Percentiles rank a stretch among this genome's conserved stretches.
phyloP scores from a whole-genome alignment of 2,888 invertebrate genomes.

The Eurytoma californica region DNA sequence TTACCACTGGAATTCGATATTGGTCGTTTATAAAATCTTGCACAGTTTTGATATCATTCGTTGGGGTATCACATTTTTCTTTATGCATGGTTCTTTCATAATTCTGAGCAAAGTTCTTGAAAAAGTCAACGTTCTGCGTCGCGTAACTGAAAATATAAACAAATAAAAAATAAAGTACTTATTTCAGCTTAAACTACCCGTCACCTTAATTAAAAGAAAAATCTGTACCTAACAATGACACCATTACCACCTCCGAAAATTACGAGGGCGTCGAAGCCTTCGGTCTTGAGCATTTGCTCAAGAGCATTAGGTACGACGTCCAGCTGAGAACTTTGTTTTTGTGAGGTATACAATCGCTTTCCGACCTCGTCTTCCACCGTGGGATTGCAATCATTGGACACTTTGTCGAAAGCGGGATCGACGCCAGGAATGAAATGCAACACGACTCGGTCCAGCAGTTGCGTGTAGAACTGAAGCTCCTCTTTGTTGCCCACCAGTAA shows the following conservation, averaged over 20 bases:
- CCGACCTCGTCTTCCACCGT: slow-evolving; percentile 80
- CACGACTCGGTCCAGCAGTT: slow-evolving; percentile 83
- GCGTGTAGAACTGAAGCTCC: slow-evolving; percentile 81
- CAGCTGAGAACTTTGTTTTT: slow-evolving; percentile 73
- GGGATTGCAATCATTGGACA: slow-evolving; percentile 74
- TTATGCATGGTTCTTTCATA: slow-evolving; percentile 76
- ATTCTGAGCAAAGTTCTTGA: slow-evolving; percentile 63
- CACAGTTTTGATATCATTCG: slow-evolving; percentile 63
- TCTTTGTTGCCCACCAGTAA: slow-evolving; percentile 83
- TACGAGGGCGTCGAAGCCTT: slow-evolving; percentile 84
- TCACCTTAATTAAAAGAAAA: slow-evolving; percentile 1
- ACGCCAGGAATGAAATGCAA: slow-evolving; percentile 87
- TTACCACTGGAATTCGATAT: slow-evolving; percentile 80
- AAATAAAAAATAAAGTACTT: slow-evolving; percentile 31
- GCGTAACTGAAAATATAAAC: slow-evolving; percentile 73
- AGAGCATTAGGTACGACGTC: slow-evolving; percentile 79
- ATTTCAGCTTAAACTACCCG: too few species aligned
- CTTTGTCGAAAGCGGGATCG: slow-evolving; percentile 78
- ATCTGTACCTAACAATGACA: slow-evolving; percentile 77
- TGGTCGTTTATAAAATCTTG: slow-evolving; percentile 77
- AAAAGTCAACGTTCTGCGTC: slow-evolving; percentile 75
- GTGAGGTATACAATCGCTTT: slow-evolving; percentile 78
- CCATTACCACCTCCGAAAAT: slow-evolving; percentile 85
- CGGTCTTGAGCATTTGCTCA: slow-evolving; percentile 80
- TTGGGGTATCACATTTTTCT: slow-evolving; percentile 63